Percentiles rank a stretch among this genome's conserved stretches.
These are phyloP conservation scores for Eumerus sabulonum DNA, from an alignment of 2,888 invertebrate genomes.

Conservation along the genomic window DNA sequence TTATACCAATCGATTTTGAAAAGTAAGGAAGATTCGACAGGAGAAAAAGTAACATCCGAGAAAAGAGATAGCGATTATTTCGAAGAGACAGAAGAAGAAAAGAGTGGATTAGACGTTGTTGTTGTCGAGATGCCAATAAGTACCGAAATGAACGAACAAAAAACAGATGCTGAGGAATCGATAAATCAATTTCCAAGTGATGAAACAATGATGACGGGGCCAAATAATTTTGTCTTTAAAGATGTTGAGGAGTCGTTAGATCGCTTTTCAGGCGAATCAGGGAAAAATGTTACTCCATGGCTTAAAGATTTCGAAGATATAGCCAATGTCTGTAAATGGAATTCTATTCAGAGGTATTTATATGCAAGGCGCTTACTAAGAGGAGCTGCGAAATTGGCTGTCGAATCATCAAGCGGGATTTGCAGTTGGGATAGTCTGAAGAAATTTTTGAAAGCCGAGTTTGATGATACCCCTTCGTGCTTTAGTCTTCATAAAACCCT, in stretches of 20 bases:
- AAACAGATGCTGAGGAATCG: no score
- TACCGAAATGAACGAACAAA: conserved; percentile 24
- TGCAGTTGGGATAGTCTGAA: conserved; percentile 27
- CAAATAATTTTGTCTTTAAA: conserved; percentile 41
- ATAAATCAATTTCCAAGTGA: no score
- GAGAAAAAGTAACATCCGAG: not conserved
- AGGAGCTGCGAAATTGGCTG: conserved; percentile 21
- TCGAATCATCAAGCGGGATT: conserved; percentile 2
- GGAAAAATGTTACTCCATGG: conserved; percentile 24
- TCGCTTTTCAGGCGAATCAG: conserved; percentile 31
- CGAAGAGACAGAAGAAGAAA: no score
- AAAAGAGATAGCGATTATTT: no score
- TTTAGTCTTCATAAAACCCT: conserved; percentile 39
- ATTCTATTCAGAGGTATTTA: conserved; percentile 40
- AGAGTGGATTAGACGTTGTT: conserved; percentile 13
- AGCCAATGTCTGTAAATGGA: conserved; percentile 43
- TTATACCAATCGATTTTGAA: conserved; percentile 5
- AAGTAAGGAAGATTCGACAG: not conserved
- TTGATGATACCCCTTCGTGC: conserved; percentile 19
- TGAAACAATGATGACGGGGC: no score
- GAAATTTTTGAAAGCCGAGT: conserved; percentile 24
- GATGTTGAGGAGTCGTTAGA: conserved; percentile 48
- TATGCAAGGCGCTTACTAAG: conserved; percentile 42
- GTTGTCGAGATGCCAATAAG: conserved; percentile 6
- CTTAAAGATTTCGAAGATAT: conserved; percentile 39